These are phyloP conservation scores for Trissolcus brochymenae DNA, from an alignment of 2,888 invertebrate species.

Conservation along the genomic window DNA sequence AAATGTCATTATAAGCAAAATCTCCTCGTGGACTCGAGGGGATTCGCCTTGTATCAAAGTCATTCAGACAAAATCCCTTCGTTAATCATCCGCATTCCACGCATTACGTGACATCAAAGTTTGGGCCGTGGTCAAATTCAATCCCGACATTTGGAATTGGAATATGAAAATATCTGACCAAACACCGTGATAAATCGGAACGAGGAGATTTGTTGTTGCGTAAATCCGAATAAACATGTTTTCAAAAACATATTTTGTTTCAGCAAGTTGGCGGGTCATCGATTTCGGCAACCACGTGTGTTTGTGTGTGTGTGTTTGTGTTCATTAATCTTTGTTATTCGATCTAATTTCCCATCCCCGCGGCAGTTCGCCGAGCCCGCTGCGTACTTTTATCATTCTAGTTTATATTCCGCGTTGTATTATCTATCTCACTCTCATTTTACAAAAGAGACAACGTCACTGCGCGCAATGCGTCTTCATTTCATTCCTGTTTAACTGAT, in stretches of 20 bases:
- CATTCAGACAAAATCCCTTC: background rate
- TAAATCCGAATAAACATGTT: background rate
- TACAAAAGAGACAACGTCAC: slow-evolving; percentile 47
- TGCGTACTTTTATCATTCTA: slow-evolving; percentile 15
- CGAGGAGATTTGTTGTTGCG: background rate
- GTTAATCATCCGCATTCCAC: background rate
- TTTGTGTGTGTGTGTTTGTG: slow-evolving; percentile 8
- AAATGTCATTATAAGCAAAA: slow-evolving; percentile 34
- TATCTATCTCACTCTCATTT: slow-evolving; percentile 41
- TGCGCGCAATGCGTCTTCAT: slow-evolving; percentile 67
- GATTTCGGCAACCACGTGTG: no score
- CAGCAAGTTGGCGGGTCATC: background rate
- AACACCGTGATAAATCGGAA: no score
- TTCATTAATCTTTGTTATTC: slow-evolving; percentile 51
- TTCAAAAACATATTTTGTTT: background rate
- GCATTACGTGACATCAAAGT: no score
- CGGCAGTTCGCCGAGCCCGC: slow-evolving; percentile 8
- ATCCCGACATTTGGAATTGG: no score
- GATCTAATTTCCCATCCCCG: slow-evolving; percentile 40
- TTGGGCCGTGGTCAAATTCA: no score
- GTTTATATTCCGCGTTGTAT: slow-evolving; percentile 29
- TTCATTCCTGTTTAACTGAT: slow-evolving; percentile 72
- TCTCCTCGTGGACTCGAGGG: slow-evolving; percentile 26
- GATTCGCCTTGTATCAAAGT: slow-evolving; percentile 8
- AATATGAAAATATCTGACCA: no score